phyloP scores from a whole-genome alignment of 2,888 invertebrate species.

The Notocelia uddmanniana region DNA sequence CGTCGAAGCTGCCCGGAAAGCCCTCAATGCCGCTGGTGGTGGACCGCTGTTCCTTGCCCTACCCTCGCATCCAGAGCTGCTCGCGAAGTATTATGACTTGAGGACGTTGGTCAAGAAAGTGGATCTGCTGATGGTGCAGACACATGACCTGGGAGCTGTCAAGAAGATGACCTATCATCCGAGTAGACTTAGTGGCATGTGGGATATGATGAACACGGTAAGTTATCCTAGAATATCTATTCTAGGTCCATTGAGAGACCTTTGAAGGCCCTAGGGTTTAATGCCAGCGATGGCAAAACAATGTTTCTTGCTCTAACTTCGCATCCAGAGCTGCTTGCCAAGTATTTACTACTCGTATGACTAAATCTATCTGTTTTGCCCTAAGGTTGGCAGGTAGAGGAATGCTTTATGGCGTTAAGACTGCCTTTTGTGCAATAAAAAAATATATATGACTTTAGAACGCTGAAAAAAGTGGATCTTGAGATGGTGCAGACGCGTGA shows the following conservation, averaged over 20 bases:
- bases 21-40: slow-evolving; percentile 77
- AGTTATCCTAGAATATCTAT: slow-evolving; percentile 58
- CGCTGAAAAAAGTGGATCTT: too few relatives aligned
- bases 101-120: slow-evolving; percentile 88
- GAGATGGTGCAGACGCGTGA: too few relatives aligned
- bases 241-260: not conserved
- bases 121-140: slow-evolving; percentile 89
- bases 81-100: slow-evolving; percentile 90
- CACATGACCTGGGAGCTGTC: slow-evolving; percentile 87
- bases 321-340: not conserved
- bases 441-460: too few relatives aligned
- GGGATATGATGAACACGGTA: slow-evolving; percentile 92
- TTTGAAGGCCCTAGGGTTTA: not conserved
- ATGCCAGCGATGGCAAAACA: not conserved
- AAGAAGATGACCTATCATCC: slow-evolving; percentile 91
- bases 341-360: too few relatives aligned
- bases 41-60: slow-evolving; percentile 86
- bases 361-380: too few relatives aligned
- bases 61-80: slow-evolving; percentile 87
- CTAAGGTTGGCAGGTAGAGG: too few relatives aligned
- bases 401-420: too few relatives aligned
- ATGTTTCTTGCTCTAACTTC: not conserved
- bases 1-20: slow-evolving; percentile 75
- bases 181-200: slow-evolving; percentile 90
- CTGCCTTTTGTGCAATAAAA: too few relatives aligned